Conservation (phyloP, 2,797 vertebrate genomes). For the Novumbra hubbsi region DNA sequence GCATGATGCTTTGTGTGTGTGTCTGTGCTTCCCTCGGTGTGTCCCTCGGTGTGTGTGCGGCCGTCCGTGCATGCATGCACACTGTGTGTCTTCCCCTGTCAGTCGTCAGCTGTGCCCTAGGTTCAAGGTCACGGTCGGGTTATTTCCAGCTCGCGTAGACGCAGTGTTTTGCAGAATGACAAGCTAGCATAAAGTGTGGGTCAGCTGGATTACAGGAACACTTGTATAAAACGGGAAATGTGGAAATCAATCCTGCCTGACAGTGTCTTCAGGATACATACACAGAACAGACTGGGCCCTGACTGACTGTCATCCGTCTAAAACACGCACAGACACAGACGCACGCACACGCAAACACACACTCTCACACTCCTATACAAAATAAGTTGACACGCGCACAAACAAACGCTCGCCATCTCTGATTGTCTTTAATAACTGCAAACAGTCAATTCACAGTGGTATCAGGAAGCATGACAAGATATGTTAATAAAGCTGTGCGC, state of each 20-base stretch:
- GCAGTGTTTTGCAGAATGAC: slow-evolving; percentile 87
- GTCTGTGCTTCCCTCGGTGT: slow-evolving; percentile 24
- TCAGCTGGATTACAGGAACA: slow-evolving; percentile 93
- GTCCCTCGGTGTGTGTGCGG: slow-evolving; percentile 15
- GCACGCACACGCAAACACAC: background rate
- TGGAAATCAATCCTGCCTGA: slow-evolving; percentile 94
- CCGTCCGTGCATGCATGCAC: slow-evolving; percentile 33
- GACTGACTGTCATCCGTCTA: slow-evolving; percentile 73
- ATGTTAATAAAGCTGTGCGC: slow-evolving; percentile 67
- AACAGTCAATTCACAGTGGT: slow-evolving; percentile 79
- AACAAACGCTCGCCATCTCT: slow-evolving; percentile 14
- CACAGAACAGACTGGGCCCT: slow-evolving; percentile 83
- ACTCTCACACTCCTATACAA: slow-evolving; percentile 17
- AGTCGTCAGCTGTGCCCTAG: slow-evolving; percentile 72
- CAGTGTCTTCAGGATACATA: slow-evolving; percentile 97
- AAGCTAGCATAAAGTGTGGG: slow-evolving; percentile 88
- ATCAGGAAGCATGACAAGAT: slow-evolving; percentile 79
- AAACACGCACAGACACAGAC: slow-evolving; percentile 15
- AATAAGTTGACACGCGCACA: slow-evolving; percentile 28
- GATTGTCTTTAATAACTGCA: slow-evolving; percentile 49
- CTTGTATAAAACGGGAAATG: slow-evolving; percentile 80
- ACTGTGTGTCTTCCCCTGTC: slow-evolving; percentile 50
- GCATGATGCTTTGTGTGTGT: slow-evolving; percentile 37
- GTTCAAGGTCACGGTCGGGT: slow-evolving; percentile 89
- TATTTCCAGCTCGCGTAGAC: slow-evolving; percentile 91